Evolutionary conservation across 30 jellyfish, hydroid and myxozoan genomes (phyloP).

Genomic region (Hydra vulgaris): DNA sequence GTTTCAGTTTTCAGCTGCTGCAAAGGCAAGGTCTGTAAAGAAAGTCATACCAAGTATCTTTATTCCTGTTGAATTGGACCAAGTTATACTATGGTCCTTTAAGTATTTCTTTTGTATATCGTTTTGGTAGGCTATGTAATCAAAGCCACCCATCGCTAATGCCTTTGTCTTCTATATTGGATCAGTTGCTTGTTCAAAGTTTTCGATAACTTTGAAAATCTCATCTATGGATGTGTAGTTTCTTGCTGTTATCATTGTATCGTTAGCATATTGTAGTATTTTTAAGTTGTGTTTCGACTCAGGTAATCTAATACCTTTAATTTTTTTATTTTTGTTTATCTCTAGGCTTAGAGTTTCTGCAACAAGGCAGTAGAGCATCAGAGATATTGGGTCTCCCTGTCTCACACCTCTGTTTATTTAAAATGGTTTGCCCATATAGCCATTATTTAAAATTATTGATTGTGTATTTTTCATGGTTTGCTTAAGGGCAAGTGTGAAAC

Average conservation of each 20-base stretch:
- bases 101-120: too few relatives aligned
- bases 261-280: not conserved
- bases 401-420: not conserved
- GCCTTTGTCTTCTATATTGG: not conserved
- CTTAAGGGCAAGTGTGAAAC: not conserved
- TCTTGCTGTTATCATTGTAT: not conserved
- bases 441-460: not conserved
- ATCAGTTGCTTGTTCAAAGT: not conserved
- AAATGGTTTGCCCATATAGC: not conserved
- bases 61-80: not conserved
- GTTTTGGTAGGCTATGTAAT: not conserved
- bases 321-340: not conserved
- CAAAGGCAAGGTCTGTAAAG: not conserved
- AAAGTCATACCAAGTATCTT: not conserved
- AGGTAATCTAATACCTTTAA: not conserved
- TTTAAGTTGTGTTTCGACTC: not conserved
- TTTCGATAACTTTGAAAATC: not conserved
- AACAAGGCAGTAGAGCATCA: not conserved
- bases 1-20: not conserved
- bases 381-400: not conserved
- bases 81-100: not conserved
- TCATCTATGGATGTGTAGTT: not conserved
- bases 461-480: not conserved
- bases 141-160: not conserved
- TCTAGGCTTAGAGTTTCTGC: not conserved